Evolutionary conservation across 1,140 invertebrate genomes (phyloP), one percentile per base, ranked within the genome.

Genomic region (Meteorus sp.): DNA sequence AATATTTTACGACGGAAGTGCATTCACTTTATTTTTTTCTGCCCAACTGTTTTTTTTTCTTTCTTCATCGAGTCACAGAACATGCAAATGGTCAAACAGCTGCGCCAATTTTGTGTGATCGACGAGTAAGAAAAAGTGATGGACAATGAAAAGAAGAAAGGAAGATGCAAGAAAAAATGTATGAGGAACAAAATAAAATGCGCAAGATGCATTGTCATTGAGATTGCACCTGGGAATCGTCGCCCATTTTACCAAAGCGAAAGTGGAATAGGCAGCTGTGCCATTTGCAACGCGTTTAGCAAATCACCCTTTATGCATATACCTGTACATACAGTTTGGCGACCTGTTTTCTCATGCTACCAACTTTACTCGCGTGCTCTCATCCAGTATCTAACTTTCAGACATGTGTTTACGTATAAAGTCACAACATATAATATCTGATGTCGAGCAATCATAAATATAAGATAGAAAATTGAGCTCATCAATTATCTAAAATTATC

Each of bases 161-260:
- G 4, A 29, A 39, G 8, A 39, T 15, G 35, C 8, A 39, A 39
- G 15, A 39, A n/a, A n/a, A n/a, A n/a, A n/a, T n/a, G n/a, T n/a
- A n/a, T n/a, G 35, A 39, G 35, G 35, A 4, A 39, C 8, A 39
- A 4, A 13, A 39, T 7, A 39, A 13, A 15, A 39, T 3, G 35
- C 4, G 33, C 13, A 29, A 17, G 9, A 19, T 41, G 43, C 20
- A 51, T 37, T 39, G 31, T 25, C 51, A 54, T 39, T 54, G 31
- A 54, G 19, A 54, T 39, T 39, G 39, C 51, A 54, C 33, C 51
- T 41, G 51, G 51, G 51, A 50, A 27, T 50, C 20, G 7, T 27
- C 50, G 20, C 19, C 17, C 8, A 54, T 23, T 39, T 2, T 8
- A 48, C 9, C 20, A 15, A n/a, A 23, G 39, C n/a, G 51, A 39